These are phyloP conservation scores for Agrenia bidenticulata DNA, from an alignment of 2,888 invertebrate genomes.

Conservation along the genomic window DNA sequence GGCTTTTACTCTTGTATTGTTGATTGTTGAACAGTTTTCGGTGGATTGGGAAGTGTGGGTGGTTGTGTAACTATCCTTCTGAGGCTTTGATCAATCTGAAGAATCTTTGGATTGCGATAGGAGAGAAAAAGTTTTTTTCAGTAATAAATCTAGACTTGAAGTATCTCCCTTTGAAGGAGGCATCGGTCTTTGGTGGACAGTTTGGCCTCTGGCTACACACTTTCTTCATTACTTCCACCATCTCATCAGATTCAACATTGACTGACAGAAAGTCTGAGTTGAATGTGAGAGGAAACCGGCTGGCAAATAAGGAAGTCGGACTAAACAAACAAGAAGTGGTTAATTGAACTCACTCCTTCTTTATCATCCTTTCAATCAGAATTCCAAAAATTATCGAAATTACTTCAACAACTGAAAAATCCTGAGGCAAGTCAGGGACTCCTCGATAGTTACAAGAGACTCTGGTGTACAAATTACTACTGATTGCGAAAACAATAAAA, in stretches of 20 bases:
- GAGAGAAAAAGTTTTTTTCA: slow-evolving; percentile 9
- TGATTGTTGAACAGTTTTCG: no score
- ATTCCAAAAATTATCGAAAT: no score
- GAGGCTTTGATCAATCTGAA: not conserved
- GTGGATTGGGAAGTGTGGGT: no score
- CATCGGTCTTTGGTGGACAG: not conserved
- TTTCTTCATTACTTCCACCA: slow-evolving; percentile 26
- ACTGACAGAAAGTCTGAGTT: slow-evolving; percentile 9
- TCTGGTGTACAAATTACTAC: no score
- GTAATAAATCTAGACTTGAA: slow-evolving; percentile 15
- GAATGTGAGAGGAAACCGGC: no score
- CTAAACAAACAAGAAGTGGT: slow-evolving; percentile 9
- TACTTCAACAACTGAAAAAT: no score
- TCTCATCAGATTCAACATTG: slow-evolving; percentile 16
- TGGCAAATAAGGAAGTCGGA: no score
- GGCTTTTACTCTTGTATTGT: no score
- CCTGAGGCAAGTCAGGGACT: no score
- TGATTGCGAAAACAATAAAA: no score
- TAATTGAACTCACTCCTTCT: not conserved
- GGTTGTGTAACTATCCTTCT: not conserved
- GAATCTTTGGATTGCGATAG: not conserved
- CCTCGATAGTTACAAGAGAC: no score
- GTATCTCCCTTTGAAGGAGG: slow-evolving; percentile 1
- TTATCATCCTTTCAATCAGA: no score
- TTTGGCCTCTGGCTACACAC: slow-evolving; percentile 15